These are phyloP conservation scores for Heliothis subflexa DNA, from an alignment of 1,140 invertebrate genomes.

Conservation along the genomic window DNA sequence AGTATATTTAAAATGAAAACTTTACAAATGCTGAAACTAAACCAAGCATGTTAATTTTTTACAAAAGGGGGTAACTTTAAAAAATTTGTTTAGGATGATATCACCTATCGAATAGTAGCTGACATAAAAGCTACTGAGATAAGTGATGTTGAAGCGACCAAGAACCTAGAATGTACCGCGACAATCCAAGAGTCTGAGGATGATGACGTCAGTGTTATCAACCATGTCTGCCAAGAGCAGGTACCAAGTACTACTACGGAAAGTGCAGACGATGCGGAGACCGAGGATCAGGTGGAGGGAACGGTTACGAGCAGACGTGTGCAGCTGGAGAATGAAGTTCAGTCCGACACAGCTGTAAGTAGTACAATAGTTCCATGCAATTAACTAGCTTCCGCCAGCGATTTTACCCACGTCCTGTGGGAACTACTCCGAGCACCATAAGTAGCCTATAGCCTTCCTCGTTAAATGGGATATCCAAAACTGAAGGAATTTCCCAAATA, in stretches of 20 bases:
- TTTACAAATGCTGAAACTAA: background rate
- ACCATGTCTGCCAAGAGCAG: slow-evolving; percentile 60
- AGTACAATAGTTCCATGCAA: background rate
- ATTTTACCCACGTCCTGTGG: no score
- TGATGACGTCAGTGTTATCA: slow-evolving; percentile 59
- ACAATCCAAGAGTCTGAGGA: slow-evolving; percentile 58
- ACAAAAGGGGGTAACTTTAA: background rate
- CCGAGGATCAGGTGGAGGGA: slow-evolving; percentile 36
- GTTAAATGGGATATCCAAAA: no score
- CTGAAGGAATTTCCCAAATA: no score
- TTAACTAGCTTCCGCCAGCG: no score
- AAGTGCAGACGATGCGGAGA: slow-evolving; percentile 49
- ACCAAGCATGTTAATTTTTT: background rate
- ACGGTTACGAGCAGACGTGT: slow-evolving; percentile 59
- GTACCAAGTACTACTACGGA: slow-evolving; percentile 41
- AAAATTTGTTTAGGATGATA: slow-evolving; percentile 61
- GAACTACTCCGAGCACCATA: no score
- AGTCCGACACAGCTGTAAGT: slow-evolving; percentile 68
- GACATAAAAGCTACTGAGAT: slow-evolving; percentile 61
- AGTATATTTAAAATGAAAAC: background rate
- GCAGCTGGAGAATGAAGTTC: slow-evolving; percentile 76
- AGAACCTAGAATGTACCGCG: slow-evolving; percentile 63
- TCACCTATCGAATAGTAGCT: slow-evolving; percentile 60
- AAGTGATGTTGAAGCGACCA: slow-evolving; percentile 57
- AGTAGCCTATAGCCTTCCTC: no score